Evolutionary conservation across 2,797 vertebrate genomes (phyloP).

Genomic region (Amphiprion clarkii): DNA sequence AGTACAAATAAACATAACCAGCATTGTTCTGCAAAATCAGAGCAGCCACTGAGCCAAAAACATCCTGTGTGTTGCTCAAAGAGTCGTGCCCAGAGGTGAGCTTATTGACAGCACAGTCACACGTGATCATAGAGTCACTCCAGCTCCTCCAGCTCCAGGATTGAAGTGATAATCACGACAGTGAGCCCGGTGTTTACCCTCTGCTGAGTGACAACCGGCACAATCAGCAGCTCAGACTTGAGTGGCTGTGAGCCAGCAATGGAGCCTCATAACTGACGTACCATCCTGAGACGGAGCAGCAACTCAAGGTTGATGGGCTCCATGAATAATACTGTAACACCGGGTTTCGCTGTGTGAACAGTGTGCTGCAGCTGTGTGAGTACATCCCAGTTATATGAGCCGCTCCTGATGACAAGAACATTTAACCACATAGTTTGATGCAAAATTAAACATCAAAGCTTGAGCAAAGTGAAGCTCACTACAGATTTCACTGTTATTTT

Average conservation of each 20-base stretch:
- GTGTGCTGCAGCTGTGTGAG: background rate
- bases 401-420: no score
- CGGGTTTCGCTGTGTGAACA: background rate
- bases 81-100: background rate
- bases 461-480: no score
- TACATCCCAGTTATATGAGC: no score
- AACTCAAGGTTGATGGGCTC: constrained; percentile 13
- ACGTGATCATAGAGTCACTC: constrained; percentile 28
- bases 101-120: constrained; percentile 12
- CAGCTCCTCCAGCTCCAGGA: constrained; percentile 23
- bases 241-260: constrained; percentile 41
- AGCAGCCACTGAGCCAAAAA: background rate
- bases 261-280: constrained; percentile 14
- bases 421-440: no score
- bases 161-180: constrained; percentile 43
- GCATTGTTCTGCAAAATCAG: background rate
- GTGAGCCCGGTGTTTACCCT: constrained; percentile 46
- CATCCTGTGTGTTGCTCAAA: no score
- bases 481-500: background rate
- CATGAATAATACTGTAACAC: background rate
- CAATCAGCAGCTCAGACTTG: constrained; percentile 54
- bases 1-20: background rate
- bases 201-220: constrained; percentile 64
- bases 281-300: constrained; percentile 25
- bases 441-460: background rate